Evolutionary conservation across 2,888 invertebrate genomes (phyloP).

Genomic region (Cerastis leucographa): DNA sequence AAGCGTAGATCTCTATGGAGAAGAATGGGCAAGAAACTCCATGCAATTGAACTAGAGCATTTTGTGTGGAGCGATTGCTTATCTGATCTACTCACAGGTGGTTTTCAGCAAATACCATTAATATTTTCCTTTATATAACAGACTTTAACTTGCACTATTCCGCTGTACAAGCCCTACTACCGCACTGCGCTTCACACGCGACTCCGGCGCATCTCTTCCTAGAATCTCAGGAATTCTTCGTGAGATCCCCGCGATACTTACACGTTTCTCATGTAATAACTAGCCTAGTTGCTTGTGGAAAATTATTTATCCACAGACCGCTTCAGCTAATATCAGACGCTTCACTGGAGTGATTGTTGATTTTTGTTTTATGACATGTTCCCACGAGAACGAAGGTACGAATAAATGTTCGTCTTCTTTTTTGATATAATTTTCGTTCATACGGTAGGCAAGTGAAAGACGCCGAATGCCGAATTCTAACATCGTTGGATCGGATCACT

Average conservation of each 20-base stretch:
- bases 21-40: too few relatives aligned
- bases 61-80: background rate
- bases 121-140: background rate
- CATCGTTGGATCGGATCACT: background rate
- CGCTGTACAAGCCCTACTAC: constrained; percentile 7
- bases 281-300: constrained; percentile 44
- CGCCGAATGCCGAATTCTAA: background rate
- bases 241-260: constrained; percentile 45
- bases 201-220: constrained; percentile 48
- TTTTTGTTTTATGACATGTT: background rate
- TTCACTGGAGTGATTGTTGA: background rate
- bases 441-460: background rate
- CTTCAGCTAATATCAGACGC: constrained; percentile 29
- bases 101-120: background rate
- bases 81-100: background rate
- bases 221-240: constrained; percentile 52
- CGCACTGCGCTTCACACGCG: constrained; percentile 52
- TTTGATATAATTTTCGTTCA: background rate
- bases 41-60: background rate
- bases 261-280: constrained; percentile 56
- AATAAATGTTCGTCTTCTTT: background rate
- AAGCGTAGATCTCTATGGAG: too few relatives aligned
- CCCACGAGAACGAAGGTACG: background rate
- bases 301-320: constrained; percentile 63
- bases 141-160: constrained; percentile 9